phyloP scores from a whole-genome alignment of 2,113 vertebrate genomes.

The Elachura formosa region DNA sequence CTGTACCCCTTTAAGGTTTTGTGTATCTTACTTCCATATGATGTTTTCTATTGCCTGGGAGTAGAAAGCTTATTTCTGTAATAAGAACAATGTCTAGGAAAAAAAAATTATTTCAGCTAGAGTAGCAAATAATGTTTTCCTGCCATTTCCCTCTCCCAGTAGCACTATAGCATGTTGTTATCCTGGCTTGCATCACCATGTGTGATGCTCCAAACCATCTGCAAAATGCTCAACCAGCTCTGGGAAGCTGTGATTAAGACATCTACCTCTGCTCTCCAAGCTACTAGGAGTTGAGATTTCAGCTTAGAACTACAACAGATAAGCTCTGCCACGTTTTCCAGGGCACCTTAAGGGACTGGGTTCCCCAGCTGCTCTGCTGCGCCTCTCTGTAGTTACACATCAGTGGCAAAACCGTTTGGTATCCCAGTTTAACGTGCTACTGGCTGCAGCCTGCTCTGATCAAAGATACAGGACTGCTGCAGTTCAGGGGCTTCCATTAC shows the following conservation, averaged over 20 bases:
- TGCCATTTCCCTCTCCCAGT: not conserved
- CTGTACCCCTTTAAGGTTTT: not conserved
- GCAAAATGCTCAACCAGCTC: constrained; percentile 30
- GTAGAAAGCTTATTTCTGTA: not conserved
- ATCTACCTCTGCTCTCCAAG: constrained; percentile 64
- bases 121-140: not conserved
- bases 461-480: not conserved
- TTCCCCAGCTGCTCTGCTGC: not conserved
- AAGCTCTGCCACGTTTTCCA: not conserved
- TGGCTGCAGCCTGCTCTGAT: not conserved
- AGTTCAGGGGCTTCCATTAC: not conserved
- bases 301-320: not conserved
- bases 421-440: not conserved
- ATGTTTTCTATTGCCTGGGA: not conserved
- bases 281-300: constrained; percentile 12
- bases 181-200: not conserved
- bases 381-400: not conserved
- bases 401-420: not conserved
- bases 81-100: not conserved
- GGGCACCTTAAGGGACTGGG: not conserved
- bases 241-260: constrained; percentile 52
- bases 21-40: not conserved
- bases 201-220: not conserved
- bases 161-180: not conserved
- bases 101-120: not conserved